Evolutionary conservation across 92 coral and sea anemone species (phyloP), one percentile per base, ranked within the genome.

Genomic region (Pocillopora meandrina): DNA sequence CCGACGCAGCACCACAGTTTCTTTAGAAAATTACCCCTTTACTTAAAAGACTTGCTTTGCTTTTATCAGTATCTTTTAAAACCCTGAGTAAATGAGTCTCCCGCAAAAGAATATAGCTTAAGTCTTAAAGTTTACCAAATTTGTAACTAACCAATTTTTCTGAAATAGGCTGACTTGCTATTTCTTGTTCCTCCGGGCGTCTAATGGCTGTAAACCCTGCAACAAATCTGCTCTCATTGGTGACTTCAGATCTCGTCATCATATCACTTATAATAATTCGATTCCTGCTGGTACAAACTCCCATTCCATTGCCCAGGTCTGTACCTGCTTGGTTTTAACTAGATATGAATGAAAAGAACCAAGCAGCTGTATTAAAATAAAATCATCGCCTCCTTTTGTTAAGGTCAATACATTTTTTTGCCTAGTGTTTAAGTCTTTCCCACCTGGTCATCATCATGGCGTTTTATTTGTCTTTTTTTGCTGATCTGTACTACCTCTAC

Each of bases 141-240:
- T 5, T 42, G 49, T 2, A 59, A 71, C 75, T 71, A 56, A 76
- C 80, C 80, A 76, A 19, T 76, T 21, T 76, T 31, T 56, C 7
- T 8, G n/a, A 33, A 34, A 76, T 76, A 9, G 21, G 65, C n/a
- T 15, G 9, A 18, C 36, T 76, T 1, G 80, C 80, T 18, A 33
- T 31, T 76, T 17, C 65, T 34, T 5, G 20, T 23, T 76, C 65
- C 15, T 76, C 80, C 14, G 49, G 20, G 16, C 15, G 11, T 56
- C 80, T 65, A 21, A 35, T 76, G 52, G 56, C 56, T 59, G 36
- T 55, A 23, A 74, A 74, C 33, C 79, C 79, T 55, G 23, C 64
- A 15, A 19, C 62, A 15, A 31, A 42, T 21, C 55, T 76, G 47
- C 75, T 71, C 56, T n/a, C 12, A 56, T 56, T 34, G 21, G 1